Conservation (phyloP, 2,113 vertebrate species). For the Nycticorax nycticorax region DNA sequence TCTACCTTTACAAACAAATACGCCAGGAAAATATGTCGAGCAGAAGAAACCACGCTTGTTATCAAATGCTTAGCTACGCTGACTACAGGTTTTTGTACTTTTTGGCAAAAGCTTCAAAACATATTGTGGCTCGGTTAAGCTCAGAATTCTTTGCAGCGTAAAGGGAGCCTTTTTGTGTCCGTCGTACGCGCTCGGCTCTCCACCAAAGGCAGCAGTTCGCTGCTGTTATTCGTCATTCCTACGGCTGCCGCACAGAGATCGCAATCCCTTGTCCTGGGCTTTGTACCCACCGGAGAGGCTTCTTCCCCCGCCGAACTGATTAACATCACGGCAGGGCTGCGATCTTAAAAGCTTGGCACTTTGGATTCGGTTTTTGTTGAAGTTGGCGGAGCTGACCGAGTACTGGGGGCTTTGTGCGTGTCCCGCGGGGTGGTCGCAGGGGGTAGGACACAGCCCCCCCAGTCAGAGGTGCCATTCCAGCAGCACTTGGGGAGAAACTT, state of each 20-base stretch:
- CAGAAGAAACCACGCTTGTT: slow-evolving; percentile 61
- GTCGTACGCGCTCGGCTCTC: neutral
- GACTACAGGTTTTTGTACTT: slow-evolving; percentile 71
- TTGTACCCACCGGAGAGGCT: neutral
- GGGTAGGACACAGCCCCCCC: neutral
- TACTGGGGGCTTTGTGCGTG: neutral
- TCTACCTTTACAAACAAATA: slow-evolving; percentile 72
- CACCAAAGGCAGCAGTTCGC: slow-evolving; percentile 44
- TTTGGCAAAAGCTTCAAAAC: slow-evolving; percentile 61
- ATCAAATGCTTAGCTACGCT: slow-evolving; percentile 60
- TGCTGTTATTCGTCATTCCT: neutral
- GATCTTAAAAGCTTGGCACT: slow-evolving; percentile 62
- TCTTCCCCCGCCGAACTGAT: neutral
- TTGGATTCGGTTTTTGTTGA: slow-evolving; percentile 8
- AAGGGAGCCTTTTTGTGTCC: slow-evolving; percentile 47
- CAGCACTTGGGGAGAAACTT: slow-evolving; percentile 8
- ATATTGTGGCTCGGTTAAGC: slow-evolving; percentile 55
- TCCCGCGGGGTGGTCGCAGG: neutral
- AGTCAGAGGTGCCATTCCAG: neutral
- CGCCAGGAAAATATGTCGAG: slow-evolving; percentile 59
- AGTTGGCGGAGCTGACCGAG: neutral
- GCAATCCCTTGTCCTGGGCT: neutral
- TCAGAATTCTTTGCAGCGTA: slow-evolving; percentile 1
- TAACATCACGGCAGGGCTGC: slow-evolving; percentile 43
- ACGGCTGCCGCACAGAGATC: neutral